These are phyloP conservation scores for Sisyra terminalis DNA, from an alignment of 2,888 invertebrate genomes.

Conservation along the genomic window DNA sequence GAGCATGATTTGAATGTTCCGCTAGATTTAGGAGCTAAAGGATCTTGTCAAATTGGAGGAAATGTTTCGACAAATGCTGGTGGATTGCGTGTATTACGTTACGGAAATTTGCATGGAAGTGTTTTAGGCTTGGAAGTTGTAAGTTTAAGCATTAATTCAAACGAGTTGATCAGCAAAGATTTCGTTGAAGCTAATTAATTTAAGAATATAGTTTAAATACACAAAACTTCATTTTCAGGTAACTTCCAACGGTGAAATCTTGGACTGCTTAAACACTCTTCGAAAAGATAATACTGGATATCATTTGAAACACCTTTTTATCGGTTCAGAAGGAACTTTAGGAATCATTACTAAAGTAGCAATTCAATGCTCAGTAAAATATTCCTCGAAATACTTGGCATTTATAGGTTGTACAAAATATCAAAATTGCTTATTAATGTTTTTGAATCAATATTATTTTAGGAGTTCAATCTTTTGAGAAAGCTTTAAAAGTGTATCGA, in stretches of 20 bases:
- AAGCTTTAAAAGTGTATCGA: slow-evolving; percentile 57
- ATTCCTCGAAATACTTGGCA: slow-evolving; percentile 64
- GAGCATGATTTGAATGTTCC: slow-evolving; percentile 77
- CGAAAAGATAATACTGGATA: slow-evolving; percentile 98
- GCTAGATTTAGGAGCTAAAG: slow-evolving; percentile 91
- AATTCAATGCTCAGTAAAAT: slow-evolving; percentile 70
- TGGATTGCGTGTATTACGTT: slow-evolving; percentile 81
- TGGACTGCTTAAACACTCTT: slow-evolving; percentile 70
- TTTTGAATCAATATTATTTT: slow-evolving; percentile 13
- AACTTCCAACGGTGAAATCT: slow-evolving; percentile 65
- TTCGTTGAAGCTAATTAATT: too few species aligned
- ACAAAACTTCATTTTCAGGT: slow-evolving; percentile 59
- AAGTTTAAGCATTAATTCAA: too few species aligned
- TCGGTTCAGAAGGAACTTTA: slow-evolving; percentile 93
- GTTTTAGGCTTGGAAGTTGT: slow-evolving; percentile 87
- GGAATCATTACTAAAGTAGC: slow-evolving; percentile 86
- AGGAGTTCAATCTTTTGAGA: slow-evolving; percentile 65
- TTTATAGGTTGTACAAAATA: slow-evolving; percentile 50
- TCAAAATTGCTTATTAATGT: not conserved
- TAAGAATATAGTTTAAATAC: too few species aligned
- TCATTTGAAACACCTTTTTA: slow-evolving; percentile 89
- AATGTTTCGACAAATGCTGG: slow-evolving; percentile 96
- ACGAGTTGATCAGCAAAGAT: too few species aligned
- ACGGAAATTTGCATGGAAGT: slow-evolving; percentile 87
- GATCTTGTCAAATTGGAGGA: slow-evolving; percentile 89